Conservation (phyloP, 2,888 invertebrate genomes). For the Zele albiditarsus region DNA sequence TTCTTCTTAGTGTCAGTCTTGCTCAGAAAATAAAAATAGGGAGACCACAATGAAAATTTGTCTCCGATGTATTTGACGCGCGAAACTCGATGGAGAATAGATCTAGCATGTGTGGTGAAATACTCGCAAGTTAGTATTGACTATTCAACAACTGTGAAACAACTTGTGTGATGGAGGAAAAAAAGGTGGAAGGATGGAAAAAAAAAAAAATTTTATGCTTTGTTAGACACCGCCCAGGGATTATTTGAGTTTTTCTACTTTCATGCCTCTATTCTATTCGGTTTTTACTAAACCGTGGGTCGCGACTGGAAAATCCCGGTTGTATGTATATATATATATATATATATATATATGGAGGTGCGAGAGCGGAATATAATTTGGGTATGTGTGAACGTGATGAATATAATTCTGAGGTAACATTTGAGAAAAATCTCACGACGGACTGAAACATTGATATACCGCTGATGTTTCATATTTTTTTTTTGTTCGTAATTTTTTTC, state of each 20-base stretch:
- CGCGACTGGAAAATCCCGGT: neutral
- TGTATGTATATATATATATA: neutral
- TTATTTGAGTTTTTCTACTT: slow-evolving; percentile 42
- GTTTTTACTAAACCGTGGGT: slow-evolving; percentile 26
- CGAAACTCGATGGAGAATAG: slow-evolving; percentile 61
- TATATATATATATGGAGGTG: slow-evolving; percentile 28
- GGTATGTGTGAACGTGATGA: neutral
- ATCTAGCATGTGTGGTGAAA: slow-evolving; percentile 26
- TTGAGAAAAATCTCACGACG: neutral
- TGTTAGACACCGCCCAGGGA: slow-evolving; percentile 58
- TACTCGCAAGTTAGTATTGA: slow-evolving; percentile 27
- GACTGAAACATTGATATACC: neutral
- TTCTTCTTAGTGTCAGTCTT: slow-evolving; percentile 40
- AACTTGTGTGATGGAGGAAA: neutral
- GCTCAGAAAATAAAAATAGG: slow-evolving; percentile 9
- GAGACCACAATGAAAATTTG: slow-evolving; percentile 70
- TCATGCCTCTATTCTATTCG: slow-evolving; percentile 17
- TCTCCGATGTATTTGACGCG: slow-evolving; percentile 70
- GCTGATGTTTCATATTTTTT: no score
- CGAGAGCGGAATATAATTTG: slow-evolving; percentile 5
- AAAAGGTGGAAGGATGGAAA: slow-evolving; percentile 6
- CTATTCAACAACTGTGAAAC: neutral
- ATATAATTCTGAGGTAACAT: neutral
- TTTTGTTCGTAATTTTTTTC: no score
- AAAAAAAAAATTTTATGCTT: slow-evolving; percentile 65